These are phyloP conservation scores for Alces alces DNA, from an alignment of 2,113 vertebrate genomes.

Conservation along the genomic window DNA sequence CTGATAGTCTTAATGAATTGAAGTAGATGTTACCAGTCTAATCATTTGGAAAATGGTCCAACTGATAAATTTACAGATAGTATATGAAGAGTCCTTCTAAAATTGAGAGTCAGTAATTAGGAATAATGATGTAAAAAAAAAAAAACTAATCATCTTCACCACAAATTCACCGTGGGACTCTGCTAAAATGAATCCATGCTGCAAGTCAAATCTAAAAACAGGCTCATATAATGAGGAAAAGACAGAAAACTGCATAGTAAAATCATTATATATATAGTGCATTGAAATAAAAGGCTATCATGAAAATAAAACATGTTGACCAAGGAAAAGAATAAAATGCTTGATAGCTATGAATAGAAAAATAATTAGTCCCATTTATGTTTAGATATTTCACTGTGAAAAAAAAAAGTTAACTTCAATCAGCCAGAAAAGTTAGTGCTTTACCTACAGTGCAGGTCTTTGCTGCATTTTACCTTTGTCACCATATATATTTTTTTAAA, in stretches of 20 bases:
- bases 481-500: background rate
- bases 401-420: background rate
- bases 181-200: background rate
- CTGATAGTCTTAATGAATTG: background rate
- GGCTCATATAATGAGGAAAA: background rate
- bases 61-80: background rate
- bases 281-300: conserved; percentile 7
- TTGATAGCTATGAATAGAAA: background rate
- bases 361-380: background rate
- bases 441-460: background rate
- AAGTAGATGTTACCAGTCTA: background rate
- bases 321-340: background rate
- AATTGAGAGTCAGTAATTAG: background rate
- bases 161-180: background rate
- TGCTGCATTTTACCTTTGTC: background rate
- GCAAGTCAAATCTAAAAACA: background rate
- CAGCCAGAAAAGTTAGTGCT: background rate
- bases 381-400: background rate
- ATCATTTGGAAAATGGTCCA: background rate
- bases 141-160: background rate
- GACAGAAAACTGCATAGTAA: background rate
- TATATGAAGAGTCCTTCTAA: background rate
- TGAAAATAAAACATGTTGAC: background rate
- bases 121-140: background rate
- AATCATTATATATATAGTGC: background rate